Conservation (phyloP, 64 coral and sea anemone species). For the Stichodactyla mertensii region DNA sequence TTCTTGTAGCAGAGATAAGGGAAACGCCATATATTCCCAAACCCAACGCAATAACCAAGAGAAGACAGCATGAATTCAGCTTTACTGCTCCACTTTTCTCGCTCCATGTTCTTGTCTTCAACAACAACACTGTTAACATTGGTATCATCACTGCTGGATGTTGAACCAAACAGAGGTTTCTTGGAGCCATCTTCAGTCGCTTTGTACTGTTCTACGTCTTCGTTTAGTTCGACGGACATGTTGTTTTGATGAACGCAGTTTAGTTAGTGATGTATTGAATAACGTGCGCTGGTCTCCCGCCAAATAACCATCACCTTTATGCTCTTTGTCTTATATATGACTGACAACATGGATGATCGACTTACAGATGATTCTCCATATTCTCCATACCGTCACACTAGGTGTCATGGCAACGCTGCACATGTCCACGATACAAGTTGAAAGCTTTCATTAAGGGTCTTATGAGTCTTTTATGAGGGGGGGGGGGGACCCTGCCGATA, state of each 20-base stretch:
- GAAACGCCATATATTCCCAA: constrained; percentile 45
- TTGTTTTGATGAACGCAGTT: not conserved
- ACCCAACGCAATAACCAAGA: constrained; percentile 33
- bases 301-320: too few relatives aligned
- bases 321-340: too few relatives aligned
- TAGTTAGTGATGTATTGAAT: too few relatives aligned
- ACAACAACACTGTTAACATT: not conserved
- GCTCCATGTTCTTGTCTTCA: not conserved
- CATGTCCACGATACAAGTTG: too few relatives aligned
- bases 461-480: too few relatives aligned
- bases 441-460: too few relatives aligned
- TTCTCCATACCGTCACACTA: too few relatives aligned
- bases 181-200: not conserved
- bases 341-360: too few relatives aligned
- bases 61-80: constrained; percentile 22
- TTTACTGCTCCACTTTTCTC: constrained; percentile 28
- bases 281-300: too few relatives aligned
- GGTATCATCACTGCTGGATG: not conserved
- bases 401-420: too few relatives aligned
- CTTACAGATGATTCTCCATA: too few relatives aligned
- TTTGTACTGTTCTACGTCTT: not conserved
- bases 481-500: too few relatives aligned
- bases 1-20: constrained; percentile 49
- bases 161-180: not conserved
- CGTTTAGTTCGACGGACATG: not conserved